Percentiles rank a stretch among this genome's conserved stretches.
Conservation (phyloP, 1,140 invertebrate genomes). For the Pseudomyrmex cubaensis region DNA sequence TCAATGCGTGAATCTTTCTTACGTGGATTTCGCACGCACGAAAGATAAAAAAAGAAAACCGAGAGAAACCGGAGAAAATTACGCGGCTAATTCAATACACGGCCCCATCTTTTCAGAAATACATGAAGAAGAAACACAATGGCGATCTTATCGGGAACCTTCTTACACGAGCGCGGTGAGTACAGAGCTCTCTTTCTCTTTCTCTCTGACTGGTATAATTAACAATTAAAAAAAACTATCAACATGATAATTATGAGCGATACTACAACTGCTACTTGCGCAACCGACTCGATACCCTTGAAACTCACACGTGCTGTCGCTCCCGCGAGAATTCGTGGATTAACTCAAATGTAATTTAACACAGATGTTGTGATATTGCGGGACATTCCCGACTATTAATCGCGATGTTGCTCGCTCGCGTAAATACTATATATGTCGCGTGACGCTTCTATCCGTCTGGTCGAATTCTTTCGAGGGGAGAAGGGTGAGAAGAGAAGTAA, state of each 20-base stretch:
- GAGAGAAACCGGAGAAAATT: conserved; percentile 29
- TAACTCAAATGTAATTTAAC: not conserved
- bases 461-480: not conserved
- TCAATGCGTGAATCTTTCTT: not conserved
- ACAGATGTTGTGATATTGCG: not conserved
- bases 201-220: conserved; percentile 34
- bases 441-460: not conserved
- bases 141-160: conserved; percentile 60
- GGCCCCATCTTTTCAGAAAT: conserved; percentile 5
- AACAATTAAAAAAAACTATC: conserved; percentile 66
- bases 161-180: conserved; percentile 28
- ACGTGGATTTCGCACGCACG: conserved; percentile 22
- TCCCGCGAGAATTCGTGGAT: not conserved
- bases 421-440: not conserved
- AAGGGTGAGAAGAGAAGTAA: not conserved
- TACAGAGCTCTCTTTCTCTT: conserved; percentile 18
- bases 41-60: conserved; percentile 8
- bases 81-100: not conserved
- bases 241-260: conserved; percentile 24
- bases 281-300: conserved; percentile 27
- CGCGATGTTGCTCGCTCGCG: too few species aligned
- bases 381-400: not conserved
- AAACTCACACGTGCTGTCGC: not conserved
- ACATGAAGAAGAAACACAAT: conserved; percentile 36
- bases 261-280: not conserved